phyloP scores from a whole-genome alignment of 1,140 invertebrate genomes.

The Saccostrea glomerata region DNA sequence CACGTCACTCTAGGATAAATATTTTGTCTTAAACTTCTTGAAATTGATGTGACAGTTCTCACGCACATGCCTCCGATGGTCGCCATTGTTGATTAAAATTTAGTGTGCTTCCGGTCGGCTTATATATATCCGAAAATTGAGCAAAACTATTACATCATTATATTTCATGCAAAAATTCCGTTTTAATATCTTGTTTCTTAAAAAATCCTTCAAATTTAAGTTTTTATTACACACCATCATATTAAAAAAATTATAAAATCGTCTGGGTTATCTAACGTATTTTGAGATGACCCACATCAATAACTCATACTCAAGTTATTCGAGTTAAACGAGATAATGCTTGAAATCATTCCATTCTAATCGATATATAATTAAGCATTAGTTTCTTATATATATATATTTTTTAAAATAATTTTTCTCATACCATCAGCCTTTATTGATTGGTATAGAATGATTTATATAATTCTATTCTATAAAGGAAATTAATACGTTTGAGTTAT shows the following conservation, averaged over 20 bases:
- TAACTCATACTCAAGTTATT: not conserved
- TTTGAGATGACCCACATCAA: not conserved
- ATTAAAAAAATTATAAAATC: too few species aligned
- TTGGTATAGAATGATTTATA: not conserved
- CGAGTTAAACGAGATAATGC: not conserved
- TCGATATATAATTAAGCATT: too few species aligned
- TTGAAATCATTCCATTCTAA: not conserved
- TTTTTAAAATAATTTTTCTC: not conserved
- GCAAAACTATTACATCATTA: not conserved
- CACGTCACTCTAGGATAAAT: not conserved
- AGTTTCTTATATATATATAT: too few species aligned
- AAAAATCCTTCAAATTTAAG: too few species aligned
- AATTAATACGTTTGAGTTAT: not conserved
- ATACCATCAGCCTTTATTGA: not conserved
- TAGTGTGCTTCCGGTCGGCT: not conserved
- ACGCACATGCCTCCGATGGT: constrained; percentile 58
- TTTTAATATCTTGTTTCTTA: too few species aligned
- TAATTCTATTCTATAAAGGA: not conserved
- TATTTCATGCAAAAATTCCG: not conserved
- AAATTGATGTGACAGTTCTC: constrained; percentile 40
- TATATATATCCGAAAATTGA: not conserved
- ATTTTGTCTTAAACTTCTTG: not conserved
- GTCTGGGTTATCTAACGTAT: too few species aligned
- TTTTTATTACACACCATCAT: too few species aligned
- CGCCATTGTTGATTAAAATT: constrained; percentile 50